Percentiles rank a stretch among this genome's conserved stretches.
phyloP scores from a whole-genome alignment of 1,140 invertebrate species.

The Zophobas morio region DNA sequence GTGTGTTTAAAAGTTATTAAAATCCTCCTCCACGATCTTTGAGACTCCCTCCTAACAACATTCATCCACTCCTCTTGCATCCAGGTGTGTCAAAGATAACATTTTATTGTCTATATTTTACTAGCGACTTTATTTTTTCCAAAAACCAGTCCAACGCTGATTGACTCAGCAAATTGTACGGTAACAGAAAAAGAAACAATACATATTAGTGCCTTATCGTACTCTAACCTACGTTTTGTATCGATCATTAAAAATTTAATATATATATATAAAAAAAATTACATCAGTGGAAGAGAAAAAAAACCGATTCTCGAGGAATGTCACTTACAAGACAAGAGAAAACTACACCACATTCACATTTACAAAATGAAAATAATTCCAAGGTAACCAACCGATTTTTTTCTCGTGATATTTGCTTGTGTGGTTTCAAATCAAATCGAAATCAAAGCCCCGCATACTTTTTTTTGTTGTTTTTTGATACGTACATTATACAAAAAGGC shows the following conservation, averaged over 20 bases:
- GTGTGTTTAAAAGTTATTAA: conserved; percentile 34
- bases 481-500: conserved; percentile 46
- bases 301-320: conserved; percentile 20
- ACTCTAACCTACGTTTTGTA: conserved; percentile 32
- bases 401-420: background rate
- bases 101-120: conserved; percentile 45
- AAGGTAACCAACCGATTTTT: conserved; percentile 30
- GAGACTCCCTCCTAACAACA: conserved; percentile 43
- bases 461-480: conserved; percentile 24
- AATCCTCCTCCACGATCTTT: conserved; percentile 45
- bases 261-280: conserved; percentile 2
- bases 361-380: conserved; percentile 8
- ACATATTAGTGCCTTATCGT: conserved; percentile 49
- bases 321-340: conserved; percentile 6
- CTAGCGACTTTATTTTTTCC: conserved; percentile 47
- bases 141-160: conserved; percentile 50
- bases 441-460: background rate
- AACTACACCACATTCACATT: background rate
- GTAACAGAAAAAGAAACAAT: conserved; percentile 49
- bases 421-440: background rate
- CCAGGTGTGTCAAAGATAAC: conserved; percentile 50
- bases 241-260: conserved; percentile 25
- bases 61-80: conserved; percentile 53
- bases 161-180: conserved; percentile 48
- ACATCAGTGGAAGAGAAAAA: conserved; percentile 32